Evolutionary conservation across 2,797 vertebrate species (phyloP).

Genomic region (Glyptemys insculpta): DNA sequence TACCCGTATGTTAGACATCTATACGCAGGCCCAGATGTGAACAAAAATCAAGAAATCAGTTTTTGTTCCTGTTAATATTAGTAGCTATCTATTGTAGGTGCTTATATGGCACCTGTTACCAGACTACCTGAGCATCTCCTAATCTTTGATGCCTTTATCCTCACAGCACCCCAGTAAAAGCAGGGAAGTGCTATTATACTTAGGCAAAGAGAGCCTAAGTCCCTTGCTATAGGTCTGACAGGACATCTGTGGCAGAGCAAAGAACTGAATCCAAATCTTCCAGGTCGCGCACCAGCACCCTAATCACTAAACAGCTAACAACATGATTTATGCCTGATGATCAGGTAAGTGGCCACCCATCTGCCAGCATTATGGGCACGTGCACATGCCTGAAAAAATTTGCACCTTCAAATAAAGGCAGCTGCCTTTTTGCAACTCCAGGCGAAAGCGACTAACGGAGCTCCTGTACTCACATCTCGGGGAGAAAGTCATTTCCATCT

Average conservation of each 20-base stretch:
- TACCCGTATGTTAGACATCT: not conserved
- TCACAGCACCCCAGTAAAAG: not conserved
- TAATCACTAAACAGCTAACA: not conserved
- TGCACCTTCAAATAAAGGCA: slow-evolving; percentile 14
- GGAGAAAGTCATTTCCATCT: slow-evolving; percentile 33
- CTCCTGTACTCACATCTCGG: slow-evolving; percentile 45
- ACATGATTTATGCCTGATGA: not conserved
- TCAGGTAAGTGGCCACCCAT: not conserved
- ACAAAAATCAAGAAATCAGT: not conserved
- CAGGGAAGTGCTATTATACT: not conserved
- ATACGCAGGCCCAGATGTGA: not conserved
- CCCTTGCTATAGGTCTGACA: not conserved
- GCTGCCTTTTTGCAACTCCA: not conserved
- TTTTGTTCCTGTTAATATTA: not conserved
- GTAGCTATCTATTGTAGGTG: not conserved
- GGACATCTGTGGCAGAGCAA: not conserved
- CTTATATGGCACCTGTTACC: not conserved
- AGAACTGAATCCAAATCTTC: not conserved
- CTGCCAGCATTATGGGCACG: not conserved
- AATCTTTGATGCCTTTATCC: not conserved
- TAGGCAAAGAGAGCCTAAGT: not conserved
- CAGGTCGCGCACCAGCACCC: not conserved
- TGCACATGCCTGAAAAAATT: rapidly evolving
- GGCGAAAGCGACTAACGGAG: not conserved
- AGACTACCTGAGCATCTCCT: not conserved